Conservation (phyloP, 1,140 invertebrate species). For the Harlomillsia oculata region DNA sequence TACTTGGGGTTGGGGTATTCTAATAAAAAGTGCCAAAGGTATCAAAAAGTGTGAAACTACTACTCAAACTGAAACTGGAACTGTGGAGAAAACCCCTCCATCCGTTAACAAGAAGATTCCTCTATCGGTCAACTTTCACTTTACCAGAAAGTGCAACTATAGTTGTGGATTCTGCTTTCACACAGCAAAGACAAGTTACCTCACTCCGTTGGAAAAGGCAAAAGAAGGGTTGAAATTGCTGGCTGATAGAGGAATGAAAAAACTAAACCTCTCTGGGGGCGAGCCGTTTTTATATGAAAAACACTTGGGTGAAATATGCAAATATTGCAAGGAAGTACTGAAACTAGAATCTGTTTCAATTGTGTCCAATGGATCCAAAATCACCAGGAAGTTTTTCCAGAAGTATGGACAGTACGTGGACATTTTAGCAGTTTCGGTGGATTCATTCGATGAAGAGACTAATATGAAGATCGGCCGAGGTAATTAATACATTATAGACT, state of each 20-base stretch:
- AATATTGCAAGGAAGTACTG: conserved; percentile 40
- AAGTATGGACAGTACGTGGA: conserved; percentile 40
- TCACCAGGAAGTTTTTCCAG: conserved; percentile 40
- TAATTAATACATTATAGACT: conserved; percentile 24
- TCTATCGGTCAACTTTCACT: conserved; percentile 44
- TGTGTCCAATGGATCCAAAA: conserved; percentile 44
- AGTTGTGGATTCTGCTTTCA: conserved; percentile 44
- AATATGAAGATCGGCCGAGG: conserved; percentile 41
- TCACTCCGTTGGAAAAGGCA: conserved; percentile 40
- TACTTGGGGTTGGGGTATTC: too few species aligned
- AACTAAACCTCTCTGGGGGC: conserved; percentile 43
- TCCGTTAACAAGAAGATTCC: conserved; percentile 37
- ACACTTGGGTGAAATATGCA: conserved; percentile 41
- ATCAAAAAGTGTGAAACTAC: too few species aligned
- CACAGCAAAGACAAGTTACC: conserved; percentile 42
- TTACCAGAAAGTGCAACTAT: conserved; percentile 43
- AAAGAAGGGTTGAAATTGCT: conserved; percentile 40
- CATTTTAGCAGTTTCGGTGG: conserved; percentile 43
- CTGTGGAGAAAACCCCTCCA: too few species aligned
- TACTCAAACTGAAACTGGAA: too few species aligned
- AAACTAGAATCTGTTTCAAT: conserved; percentile 41
- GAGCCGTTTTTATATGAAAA: conserved; percentile 42
- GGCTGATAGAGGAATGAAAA: conserved; percentile 42
- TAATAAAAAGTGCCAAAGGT: too few species aligned
- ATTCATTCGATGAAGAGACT: conserved; percentile 42